These are phyloP conservation scores for Urophycis tenuis DNA, from an alignment of 2,797 vertebrate genomes.

Conservation along the genomic window DNA sequence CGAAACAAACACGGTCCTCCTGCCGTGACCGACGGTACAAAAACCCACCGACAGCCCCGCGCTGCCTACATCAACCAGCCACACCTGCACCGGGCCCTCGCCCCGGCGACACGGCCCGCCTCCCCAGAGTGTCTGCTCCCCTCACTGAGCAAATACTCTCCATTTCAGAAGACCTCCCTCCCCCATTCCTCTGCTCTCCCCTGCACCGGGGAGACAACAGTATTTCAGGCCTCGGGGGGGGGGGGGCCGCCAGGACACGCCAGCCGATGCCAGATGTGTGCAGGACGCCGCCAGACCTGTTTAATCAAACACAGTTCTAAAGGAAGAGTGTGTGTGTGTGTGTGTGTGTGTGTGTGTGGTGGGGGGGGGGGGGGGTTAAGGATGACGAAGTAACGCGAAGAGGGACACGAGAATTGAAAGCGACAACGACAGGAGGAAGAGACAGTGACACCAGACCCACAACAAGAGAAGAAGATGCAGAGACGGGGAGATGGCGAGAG, in stretches of 20 bases:
- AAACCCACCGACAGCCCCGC: too few relatives aligned
- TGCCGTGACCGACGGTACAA: too few relatives aligned
- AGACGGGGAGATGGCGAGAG: neutral
- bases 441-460: neutral
- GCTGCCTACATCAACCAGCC: too few relatives aligned
- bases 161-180: neutral
- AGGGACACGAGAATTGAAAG: neutral
- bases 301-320: neutral
- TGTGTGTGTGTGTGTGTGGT: too few relatives aligned
- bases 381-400: neutral
- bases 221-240: neutral
- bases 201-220: neutral
- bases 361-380: neutral
- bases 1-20: too few relatives aligned
- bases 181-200: neutral
- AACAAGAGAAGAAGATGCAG: neutral
- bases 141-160: neutral
- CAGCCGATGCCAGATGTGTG: neutral
- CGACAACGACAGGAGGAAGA: neutral
- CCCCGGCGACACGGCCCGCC: too few relatives aligned
- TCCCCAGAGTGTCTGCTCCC: neutral
- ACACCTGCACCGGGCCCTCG: neutral
- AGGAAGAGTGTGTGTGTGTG: neutral
- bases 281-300: neutral
- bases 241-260: neutral